Conservation (phyloP, 2,113 vertebrate genomes). For the Antechinus stuartii region DNA sequence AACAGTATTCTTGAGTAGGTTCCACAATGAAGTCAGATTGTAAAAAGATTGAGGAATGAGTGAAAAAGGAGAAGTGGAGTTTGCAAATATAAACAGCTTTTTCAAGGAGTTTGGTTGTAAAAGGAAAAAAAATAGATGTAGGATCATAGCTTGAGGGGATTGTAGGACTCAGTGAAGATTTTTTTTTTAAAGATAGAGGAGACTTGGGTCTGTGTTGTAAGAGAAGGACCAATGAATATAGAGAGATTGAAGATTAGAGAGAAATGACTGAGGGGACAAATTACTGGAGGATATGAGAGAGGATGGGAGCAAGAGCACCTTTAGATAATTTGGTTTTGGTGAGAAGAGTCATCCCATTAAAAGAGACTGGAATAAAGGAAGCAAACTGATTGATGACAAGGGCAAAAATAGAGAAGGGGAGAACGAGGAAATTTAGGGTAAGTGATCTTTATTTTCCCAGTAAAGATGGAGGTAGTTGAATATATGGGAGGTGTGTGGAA, state of each 20-base stretch:
- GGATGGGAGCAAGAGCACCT: neutral
- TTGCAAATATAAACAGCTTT: neutral
- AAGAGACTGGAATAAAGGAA: neutral
- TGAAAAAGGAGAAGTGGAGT: neutral
- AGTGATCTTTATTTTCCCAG: neutral
- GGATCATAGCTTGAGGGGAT: neutral
- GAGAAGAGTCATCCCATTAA: neutral
- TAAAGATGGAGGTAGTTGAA: neutral
- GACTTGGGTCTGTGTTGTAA: neutral
- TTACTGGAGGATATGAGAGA: neutral
- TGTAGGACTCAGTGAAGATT: neutral
- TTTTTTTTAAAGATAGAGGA: neutral
- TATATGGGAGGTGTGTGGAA: neutral
- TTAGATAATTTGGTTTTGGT: neutral
- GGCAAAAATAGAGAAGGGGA: too few relatives aligned
- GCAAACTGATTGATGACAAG: neutral
- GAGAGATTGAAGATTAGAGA: neutral
- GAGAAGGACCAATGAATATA: neutral
- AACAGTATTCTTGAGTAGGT: neutral
- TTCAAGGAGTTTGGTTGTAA: neutral
- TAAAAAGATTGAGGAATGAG: neutral
- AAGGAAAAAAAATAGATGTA: neutral
- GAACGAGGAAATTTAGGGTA: neutral
- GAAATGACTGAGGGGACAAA: neutral
- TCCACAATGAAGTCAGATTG: neutral